A percentile compares a stretch with the other conserved stretches of the same genome.
Conservation (phyloP, 2,113 vertebrate genomes). For the Chaenocephalus aceratus region DNA sequence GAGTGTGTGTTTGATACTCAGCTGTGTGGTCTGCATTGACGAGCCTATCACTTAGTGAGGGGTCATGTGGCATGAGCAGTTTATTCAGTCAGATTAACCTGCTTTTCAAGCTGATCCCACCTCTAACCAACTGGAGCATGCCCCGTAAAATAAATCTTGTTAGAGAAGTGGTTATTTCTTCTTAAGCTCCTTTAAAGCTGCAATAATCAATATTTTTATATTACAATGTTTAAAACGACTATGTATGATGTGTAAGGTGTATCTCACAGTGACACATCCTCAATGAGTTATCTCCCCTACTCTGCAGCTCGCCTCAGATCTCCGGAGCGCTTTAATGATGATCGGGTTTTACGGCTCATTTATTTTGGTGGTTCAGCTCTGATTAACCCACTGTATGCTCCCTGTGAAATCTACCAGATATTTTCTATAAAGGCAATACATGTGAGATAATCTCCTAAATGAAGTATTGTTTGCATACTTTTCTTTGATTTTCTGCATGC, state of each 20-base stretch:
- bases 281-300: neutral
- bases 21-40: constrained; percentile 34
- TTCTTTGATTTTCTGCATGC: too few relatives aligned
- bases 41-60: constrained; percentile 7
- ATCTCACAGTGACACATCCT: neutral
- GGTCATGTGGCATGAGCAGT: constrained; percentile 30
- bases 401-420: neutral
- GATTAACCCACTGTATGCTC: neutral
- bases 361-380: neutral
- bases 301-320: neutral
- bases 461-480: too few relatives aligned
- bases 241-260: neutral
- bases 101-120: constrained; percentile 3
- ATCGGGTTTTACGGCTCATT: neutral
- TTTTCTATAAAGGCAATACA: neutral
- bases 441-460: too few relatives aligned
- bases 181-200: neutral
- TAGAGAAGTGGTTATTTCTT: neutral
- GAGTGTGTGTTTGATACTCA: constrained; percentile 9
- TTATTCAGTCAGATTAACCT: constrained; percentile 58
- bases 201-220: neutral
- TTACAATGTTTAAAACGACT: neutral
- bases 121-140: constrained; percentile 3
- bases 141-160: neutral
- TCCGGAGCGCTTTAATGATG: neutral